Conservation (phyloP, 2,888 invertebrate species). For the Luffia ferchaultella region DNA sequence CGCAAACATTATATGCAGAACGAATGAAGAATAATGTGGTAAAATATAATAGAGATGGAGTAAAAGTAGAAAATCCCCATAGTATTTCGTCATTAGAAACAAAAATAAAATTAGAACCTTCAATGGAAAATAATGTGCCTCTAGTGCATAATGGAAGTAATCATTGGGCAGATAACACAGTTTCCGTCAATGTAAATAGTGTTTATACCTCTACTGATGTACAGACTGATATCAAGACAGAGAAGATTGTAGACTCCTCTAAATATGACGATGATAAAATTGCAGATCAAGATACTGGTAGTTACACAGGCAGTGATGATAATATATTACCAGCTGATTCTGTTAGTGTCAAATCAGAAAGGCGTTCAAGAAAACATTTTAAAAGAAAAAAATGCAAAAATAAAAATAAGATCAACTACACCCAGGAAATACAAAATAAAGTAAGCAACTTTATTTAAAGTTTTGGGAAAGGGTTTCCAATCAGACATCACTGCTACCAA, state of each 20-base stretch:
- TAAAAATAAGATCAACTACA: not conserved
- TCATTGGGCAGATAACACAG: too few species aligned
- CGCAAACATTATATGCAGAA: constrained; percentile 25
- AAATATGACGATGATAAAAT: not conserved
- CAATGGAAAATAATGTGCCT: not conserved
- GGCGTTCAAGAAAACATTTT: too few species aligned
- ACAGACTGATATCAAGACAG: too few species aligned
- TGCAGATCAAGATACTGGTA: not conserved
- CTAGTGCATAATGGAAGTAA: too few species aligned
- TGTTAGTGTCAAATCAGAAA: not conserved
- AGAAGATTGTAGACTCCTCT: too few species aligned
- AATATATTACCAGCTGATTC: not conserved
- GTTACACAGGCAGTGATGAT: not conserved
- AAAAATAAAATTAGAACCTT: not conserved
- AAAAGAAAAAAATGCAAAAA: not conserved
- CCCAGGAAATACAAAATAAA: too few species aligned
- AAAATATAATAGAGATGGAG: not conserved
- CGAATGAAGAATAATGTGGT: not conserved
- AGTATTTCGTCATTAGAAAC: not conserved
- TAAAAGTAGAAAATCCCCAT: not conserved
- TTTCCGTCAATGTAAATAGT: too few species aligned
- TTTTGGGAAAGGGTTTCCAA: too few species aligned
- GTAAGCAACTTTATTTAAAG: too few species aligned
- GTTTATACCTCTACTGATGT: too few species aligned
- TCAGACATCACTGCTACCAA: too few species aligned